Evolutionary conservation across 2,113 vertebrate genomes (phyloP).

Genomic region (Oreotrochilus melanogaster): DNA sequence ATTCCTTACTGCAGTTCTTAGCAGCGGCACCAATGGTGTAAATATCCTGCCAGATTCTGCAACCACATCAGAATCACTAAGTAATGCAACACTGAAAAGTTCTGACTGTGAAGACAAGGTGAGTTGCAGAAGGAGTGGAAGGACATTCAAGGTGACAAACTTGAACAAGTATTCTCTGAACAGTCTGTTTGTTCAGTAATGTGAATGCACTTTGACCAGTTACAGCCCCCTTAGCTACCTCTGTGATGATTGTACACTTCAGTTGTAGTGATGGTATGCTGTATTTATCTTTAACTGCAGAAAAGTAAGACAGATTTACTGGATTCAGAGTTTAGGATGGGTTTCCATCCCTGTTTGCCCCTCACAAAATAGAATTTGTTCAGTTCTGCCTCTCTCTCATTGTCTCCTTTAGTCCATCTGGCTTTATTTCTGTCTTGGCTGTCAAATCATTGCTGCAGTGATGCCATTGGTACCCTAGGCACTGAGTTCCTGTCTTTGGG

Average conservation of each 20-base stretch:
- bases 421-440: background rate
- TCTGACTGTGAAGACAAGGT: conserved; percentile 67
- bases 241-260: too few relatives aligned
- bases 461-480: background rate
- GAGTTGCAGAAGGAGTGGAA: background rate
- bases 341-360: background rate
- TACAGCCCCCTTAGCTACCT: background rate
- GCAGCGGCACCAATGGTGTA: conserved; percentile 94
- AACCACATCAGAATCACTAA: conserved; percentile 74
- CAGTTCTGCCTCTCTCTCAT: background rate
- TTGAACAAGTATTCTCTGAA: background rate
- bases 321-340: background rate
- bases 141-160: background rate
- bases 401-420: background rate
- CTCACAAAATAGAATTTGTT: background rate
- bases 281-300: background rate
- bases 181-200: background rate
- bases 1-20: conserved; percentile 77
- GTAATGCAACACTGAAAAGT: conserved; percentile 75
- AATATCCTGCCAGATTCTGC: conserved; percentile 83
- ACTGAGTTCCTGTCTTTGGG: background rate
- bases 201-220: background rate
- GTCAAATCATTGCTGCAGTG: background rate
- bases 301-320: background rate
- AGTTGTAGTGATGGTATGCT: background rate